These are phyloP conservation scores for Cacatua alba DNA, from an alignment of 2,113 vertebrate species.

Conservation along the genomic window DNA sequence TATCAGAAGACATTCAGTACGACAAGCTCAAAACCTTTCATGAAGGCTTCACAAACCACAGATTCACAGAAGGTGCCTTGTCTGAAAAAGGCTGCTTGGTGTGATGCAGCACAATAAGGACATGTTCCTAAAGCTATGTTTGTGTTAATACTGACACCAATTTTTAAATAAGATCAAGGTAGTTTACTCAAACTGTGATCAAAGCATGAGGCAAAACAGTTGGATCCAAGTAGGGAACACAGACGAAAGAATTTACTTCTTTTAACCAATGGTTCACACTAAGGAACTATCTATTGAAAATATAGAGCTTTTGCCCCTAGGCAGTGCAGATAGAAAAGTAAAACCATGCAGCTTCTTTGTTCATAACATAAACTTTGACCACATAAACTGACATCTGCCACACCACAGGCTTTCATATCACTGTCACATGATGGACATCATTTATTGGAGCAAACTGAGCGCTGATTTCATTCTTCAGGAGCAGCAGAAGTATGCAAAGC, in stretches of 20 bases:
- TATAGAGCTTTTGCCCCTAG: not conserved
- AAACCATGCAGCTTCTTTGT: not conserved
- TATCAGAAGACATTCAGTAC: not conserved
- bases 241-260: not conserved
- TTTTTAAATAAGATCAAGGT: slow-evolving; percentile 6
- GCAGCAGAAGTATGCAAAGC: not conserved
- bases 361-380: slow-evolving; percentile 33
- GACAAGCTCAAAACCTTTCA: not conserved
- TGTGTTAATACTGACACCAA: not conserved
- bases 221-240: not conserved
- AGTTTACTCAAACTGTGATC: not conserved
- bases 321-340: fast-evolving
- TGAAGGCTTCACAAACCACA: not conserved
- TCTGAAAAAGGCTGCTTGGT: not conserved
- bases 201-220: not conserved
- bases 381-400: not conserved
- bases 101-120: not conserved
- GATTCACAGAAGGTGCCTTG: fast-evolving
- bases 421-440: not conserved
- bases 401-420: not conserved
- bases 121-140: fast-evolving
- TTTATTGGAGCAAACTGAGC: fast-evolving
- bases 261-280: not conserved
- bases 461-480: not conserved
- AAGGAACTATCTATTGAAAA: not conserved